Conservation (phyloP, 2,113 vertebrate genomes). For the Menidia beryllina region DNA sequence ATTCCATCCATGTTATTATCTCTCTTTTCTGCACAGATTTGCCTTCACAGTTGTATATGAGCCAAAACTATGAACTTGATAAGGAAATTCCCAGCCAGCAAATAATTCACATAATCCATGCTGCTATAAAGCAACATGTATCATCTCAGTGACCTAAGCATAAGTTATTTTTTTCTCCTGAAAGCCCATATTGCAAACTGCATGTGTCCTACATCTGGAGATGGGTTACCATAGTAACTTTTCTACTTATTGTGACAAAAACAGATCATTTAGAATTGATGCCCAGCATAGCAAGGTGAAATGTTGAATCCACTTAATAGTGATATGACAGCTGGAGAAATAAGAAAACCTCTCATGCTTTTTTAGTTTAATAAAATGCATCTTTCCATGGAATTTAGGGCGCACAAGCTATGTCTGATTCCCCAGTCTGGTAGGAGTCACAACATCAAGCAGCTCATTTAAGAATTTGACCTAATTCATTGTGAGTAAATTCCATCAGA, state of each 20-base stretch:
- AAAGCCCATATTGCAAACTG: background rate
- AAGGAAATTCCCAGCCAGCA: background rate
- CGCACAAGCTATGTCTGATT: background rate
- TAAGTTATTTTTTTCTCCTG: background rate
- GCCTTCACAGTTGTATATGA: background rate
- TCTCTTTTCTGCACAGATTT: background rate
- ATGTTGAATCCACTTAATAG: background rate
- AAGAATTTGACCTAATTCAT: constrained; percentile 35
- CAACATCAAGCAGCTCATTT: constrained; percentile 12
- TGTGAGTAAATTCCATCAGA: background rate
- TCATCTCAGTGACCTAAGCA: background rate
- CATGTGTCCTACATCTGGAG: background rate
- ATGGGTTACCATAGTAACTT: background rate
- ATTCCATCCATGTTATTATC: background rate
- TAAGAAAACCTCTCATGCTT: too few relatives aligned
- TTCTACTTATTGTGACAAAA: background rate
- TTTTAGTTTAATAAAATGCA: background rate
- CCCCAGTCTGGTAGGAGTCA: background rate
- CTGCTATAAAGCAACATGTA: background rate
- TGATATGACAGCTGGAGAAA: background rate
- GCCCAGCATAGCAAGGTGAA: background rate
- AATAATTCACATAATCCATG: background rate
- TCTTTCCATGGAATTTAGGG: background rate
- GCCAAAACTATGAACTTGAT: background rate
- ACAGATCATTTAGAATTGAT: background rate